Conservation (phyloP, 1,140 invertebrate species). For the Macrobrachium nipponense region DNA sequence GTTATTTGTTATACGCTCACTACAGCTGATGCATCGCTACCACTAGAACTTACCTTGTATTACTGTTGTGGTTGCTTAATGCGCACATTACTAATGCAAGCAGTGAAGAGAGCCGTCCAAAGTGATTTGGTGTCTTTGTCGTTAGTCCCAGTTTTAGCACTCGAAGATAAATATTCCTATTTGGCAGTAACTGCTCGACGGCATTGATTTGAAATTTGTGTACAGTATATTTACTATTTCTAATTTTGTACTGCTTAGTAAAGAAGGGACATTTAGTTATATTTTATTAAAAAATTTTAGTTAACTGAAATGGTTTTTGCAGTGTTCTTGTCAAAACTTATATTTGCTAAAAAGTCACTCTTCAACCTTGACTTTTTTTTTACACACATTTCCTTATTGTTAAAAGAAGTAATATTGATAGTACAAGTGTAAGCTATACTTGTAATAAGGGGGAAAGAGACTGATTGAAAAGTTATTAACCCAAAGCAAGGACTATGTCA, state of each 20-base stretch:
- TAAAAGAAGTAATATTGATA: too few relatives aligned
- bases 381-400: too few relatives aligned
- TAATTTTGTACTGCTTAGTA: not conserved
- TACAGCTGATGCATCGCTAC: constrained; percentile 33
- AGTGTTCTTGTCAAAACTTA: too few relatives aligned
- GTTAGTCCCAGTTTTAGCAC: constrained; percentile 42
- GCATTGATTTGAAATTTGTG: constrained; percentile 9
- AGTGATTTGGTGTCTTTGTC: constrained; percentile 18
- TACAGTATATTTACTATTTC: constrained; percentile 6
- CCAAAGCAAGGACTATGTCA: too few relatives aligned
- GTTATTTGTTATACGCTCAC: constrained; percentile 40
- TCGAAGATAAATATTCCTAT: constrained; percentile 38
- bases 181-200: constrained; percentile 36
- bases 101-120: constrained; percentile 12
- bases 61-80: constrained; percentile 32
- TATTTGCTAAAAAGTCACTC: too few relatives aligned
- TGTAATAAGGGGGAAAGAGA: too few relatives aligned
- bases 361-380: too few relatives aligned
- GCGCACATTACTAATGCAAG: constrained; percentile 26
- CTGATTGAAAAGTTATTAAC: too few relatives aligned
- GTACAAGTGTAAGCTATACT: too few relatives aligned
- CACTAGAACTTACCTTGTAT: constrained; percentile 33
- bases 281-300: too few relatives aligned
- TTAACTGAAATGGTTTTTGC: too few relatives aligned
- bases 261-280: not conserved